Evolutionary conservation across 2,888 invertebrate species (phyloP).

Genomic region (Patella caerulea): DNA sequence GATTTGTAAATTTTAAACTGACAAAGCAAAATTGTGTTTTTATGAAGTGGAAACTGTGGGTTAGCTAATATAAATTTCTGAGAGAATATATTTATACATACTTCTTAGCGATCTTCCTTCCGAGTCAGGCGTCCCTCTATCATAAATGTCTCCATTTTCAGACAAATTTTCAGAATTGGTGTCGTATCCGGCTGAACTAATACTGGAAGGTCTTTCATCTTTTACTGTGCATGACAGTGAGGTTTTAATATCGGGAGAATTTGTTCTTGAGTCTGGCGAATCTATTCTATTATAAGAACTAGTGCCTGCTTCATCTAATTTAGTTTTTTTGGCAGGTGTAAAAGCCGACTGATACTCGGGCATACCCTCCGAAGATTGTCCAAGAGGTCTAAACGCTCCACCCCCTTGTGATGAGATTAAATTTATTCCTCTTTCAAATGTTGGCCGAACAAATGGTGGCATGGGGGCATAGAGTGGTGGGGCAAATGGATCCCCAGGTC

Average conservation of each 20-base stretch:
- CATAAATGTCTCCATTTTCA: constrained; percentile 54
- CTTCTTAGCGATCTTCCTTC: constrained; percentile 63
- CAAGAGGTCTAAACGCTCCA: constrained; percentile 63
- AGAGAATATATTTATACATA: constrained; percentile 42
- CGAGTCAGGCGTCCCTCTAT: constrained; percentile 60
- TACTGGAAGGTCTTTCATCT: constrained; percentile 61
- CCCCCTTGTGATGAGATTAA: constrained; percentile 52
- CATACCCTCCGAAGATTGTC: constrained; percentile 39
- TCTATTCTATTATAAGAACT: not conserved
- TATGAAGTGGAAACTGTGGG: too few species aligned
- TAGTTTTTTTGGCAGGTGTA: constrained; percentile 61
- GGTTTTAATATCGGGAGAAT: constrained; percentile 12
- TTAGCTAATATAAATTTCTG: too few species aligned
- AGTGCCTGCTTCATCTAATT: constrained; percentile 43
- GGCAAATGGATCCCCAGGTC: constrained; percentile 64
- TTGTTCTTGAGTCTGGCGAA: constrained; percentile 19
- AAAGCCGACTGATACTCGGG: constrained; percentile 63
- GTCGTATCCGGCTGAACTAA: constrained; percentile 56
- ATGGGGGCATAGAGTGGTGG: constrained; percentile 63
- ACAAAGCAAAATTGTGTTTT: too few species aligned
- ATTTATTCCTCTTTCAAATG: constrained; percentile 52
- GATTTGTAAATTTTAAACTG: too few species aligned
- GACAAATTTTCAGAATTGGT: constrained; percentile 62
- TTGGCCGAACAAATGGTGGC: constrained; percentile 57
- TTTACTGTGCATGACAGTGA: constrained; percentile 38